Percentiles rank a stretch among this genome's conserved stretches.
Conservation (phyloP, 2,888 invertebrate species). For the Xestia xanthographa region DNA sequence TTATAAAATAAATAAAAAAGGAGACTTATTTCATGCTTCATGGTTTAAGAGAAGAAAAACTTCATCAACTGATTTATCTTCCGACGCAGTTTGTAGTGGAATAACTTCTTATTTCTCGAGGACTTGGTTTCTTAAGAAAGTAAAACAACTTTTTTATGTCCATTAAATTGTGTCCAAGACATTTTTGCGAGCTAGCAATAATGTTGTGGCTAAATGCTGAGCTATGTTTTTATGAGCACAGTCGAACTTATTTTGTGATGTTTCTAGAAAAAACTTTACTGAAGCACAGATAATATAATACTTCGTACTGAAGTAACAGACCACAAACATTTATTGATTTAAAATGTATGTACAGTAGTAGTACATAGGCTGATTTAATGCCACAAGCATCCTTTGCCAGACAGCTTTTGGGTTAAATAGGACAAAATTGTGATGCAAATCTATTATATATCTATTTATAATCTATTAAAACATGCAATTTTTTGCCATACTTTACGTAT, state of each 20-base stretch:
- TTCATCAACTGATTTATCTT: constrained; percentile 51
- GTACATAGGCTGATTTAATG: not conserved
- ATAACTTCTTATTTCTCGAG: constrained; percentile 47
- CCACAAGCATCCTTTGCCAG: not conserved
- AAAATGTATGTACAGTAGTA: not conserved
- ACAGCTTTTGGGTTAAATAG: no score
- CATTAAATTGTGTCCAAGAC: constrained; percentile 40
- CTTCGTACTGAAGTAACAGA: not conserved
- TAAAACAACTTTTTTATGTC: constrained; percentile 31
- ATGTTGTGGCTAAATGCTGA: constrained; percentile 15
- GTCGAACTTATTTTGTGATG: not conserved
- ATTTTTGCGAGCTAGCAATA: constrained; percentile 31
- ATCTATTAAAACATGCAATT: no score
- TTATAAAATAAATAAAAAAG: constrained; percentile 29
- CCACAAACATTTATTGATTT: no score
- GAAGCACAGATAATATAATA: no score
- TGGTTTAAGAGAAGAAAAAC: constrained; percentile 40
- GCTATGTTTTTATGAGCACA: constrained; percentile 19
- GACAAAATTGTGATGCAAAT: no score
- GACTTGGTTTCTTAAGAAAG: constrained; percentile 34
- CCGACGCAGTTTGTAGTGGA: constrained; percentile 30
- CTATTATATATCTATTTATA: no score
- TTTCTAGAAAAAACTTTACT: not conserved
- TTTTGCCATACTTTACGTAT: no score
- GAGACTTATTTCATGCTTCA: constrained; percentile 31